phyloP scores from a whole-genome alignment of 2,888 invertebrate genomes.

The Hirudinaria manillensis region DNA sequence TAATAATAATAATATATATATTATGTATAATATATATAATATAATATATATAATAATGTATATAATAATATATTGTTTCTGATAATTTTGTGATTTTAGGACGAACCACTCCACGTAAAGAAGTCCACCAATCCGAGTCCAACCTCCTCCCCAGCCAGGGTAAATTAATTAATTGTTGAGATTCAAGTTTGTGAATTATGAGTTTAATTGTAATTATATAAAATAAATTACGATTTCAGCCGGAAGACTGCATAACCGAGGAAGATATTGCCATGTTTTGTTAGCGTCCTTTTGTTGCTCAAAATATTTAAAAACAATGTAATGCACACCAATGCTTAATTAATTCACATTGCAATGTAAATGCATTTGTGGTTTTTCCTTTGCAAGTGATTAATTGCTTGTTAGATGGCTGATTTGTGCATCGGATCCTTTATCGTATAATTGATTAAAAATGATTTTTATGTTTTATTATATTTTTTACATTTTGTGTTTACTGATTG shows the following conservation, averaged over 20 bases:
- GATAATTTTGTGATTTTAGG: slow-evolving; percentile 37
- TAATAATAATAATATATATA: too few species aligned
- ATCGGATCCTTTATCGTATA: too few species aligned
- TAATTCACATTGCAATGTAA: too few species aligned
- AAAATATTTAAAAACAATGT: too few species aligned
- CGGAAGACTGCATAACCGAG: slow-evolving; percentile 58
- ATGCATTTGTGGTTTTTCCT: too few species aligned
- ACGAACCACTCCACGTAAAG: slow-evolving; percentile 55
- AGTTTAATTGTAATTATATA: too few species aligned
- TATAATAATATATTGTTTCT: background rate
- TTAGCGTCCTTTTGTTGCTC: slow-evolving; percentile 43
- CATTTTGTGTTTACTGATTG: background rate
- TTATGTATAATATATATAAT: background rate
- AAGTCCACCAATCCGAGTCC: slow-evolving; percentile 37
- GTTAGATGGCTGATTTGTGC: too few species aligned
- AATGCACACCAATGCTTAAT: too few species aligned
- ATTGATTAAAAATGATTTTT: too few species aligned
- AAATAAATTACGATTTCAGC: too few species aligned
- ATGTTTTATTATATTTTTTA: background rate
- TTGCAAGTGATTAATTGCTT: too few species aligned
- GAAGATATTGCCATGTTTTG: slow-evolving; percentile 77
- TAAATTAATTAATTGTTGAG: slow-evolving; percentile 22
- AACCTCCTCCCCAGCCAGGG: slow-evolving; percentile 39
- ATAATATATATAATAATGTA: background rate
- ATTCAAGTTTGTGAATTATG: too few species aligned